Conservation (phyloP, 92 coral and sea anemone species). For the Palythoa grandis region DNA sequence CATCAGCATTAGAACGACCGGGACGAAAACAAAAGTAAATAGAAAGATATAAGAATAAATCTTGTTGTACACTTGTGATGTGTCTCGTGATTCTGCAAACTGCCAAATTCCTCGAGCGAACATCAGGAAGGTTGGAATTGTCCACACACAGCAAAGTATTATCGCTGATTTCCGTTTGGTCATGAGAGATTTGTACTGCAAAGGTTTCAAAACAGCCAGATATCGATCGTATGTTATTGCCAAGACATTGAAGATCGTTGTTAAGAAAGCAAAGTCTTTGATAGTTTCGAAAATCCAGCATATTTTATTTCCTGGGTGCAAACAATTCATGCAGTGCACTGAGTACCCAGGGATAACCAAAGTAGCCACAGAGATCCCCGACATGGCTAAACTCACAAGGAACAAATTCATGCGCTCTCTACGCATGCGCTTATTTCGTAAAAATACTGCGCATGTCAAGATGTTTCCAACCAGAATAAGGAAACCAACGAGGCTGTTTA, state of each 20-base stretch:
- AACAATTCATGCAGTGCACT: background rate
- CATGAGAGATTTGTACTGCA: conserved; percentile 10
- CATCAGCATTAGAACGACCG: background rate
- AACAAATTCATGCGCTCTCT: conserved; percentile 13
- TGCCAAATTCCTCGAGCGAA: background rate
- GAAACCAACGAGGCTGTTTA: background rate
- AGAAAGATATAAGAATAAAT: background rate
- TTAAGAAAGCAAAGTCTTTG: conserved; percentile 22
- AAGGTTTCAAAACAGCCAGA: conserved; percentile 16
- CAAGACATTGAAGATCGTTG: conserved; percentile 14
- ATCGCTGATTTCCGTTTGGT: background rate
- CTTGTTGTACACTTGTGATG: background rate
- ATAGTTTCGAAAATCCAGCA: conserved; percentile 14
- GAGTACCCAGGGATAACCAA: conserved; percentile 8
- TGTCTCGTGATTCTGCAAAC: background rate
- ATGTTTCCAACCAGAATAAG: conserved; percentile 11
- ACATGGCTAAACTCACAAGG: conserved; percentile 23
- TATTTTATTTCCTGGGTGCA: background rate
- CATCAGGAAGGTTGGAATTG: background rate
- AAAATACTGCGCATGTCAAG: conserved; percentile 10
- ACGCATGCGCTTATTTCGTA: conserved; percentile 7
- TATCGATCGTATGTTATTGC: conserved; percentile 24
- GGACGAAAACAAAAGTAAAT: background rate
- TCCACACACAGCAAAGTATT: conserved; percentile 5
- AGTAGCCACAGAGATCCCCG: conserved; percentile 14